A percentile compares a stretch with the other conserved stretches of the same genome.
Evolutionary conservation across 1,140 invertebrate genomes (phyloP).

Genomic region (Heliothis subflexa): DNA sequence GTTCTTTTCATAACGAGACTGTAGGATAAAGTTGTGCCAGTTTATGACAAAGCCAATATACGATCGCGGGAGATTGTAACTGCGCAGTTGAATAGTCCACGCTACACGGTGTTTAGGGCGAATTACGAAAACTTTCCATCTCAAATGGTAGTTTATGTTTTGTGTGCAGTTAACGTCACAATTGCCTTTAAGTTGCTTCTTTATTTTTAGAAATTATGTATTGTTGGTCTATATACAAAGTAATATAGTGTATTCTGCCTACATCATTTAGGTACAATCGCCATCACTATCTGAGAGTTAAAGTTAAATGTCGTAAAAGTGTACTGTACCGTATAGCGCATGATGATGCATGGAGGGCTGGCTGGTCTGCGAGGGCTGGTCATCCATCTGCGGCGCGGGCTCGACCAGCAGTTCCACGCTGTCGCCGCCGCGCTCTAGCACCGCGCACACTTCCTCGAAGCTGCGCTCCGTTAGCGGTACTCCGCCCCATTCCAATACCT

Average conservation of each 20-base stretch:
- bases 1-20: no score
- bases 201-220: no score
- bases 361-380: conserved; percentile 89
- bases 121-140: background rate
- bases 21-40: no score
- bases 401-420: conserved; percentile 94
- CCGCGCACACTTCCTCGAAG: conserved; percentile 95
- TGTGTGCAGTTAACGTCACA: background rate
- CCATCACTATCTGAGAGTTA: no score
- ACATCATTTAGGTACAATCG: no score
- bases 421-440: conserved; percentile 93
- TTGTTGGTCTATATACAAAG: no score
- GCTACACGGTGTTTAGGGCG: background rate
- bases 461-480: conserved; percentile 94
- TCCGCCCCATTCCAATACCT: conserved; percentile 86
- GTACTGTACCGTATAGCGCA: conserved; percentile 75
- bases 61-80: background rate
- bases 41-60: background rate
- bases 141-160: background rate
- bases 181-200: no score
- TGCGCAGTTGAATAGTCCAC: background rate
- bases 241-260: no score
- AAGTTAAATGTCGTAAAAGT: background rate
- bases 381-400: conserved; percentile 89
- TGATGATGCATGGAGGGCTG: conserved; percentile 83